Conservation (phyloP, 2,113 vertebrate genomes). For the Athene noctua region DNA sequence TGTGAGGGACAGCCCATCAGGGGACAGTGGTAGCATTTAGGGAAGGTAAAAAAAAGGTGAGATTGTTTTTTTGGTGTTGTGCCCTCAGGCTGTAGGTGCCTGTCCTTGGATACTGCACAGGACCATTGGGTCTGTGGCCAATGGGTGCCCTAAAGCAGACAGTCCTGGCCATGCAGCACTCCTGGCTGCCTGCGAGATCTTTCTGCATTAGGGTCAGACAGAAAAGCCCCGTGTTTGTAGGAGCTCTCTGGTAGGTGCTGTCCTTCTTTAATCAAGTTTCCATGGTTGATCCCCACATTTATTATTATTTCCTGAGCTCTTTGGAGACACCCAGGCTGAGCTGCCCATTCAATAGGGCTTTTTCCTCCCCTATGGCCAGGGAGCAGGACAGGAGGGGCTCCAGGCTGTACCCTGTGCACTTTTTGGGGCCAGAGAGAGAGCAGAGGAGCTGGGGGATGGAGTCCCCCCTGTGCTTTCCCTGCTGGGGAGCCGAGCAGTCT, state of each 20-base stretch:
- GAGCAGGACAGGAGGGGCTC: background rate
- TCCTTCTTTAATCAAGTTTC: background rate
- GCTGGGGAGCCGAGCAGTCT: background rate
- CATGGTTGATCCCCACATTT: background rate
- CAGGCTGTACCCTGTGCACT: fast-evolving
- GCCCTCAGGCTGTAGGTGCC: background rate
- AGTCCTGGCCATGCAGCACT: background rate
- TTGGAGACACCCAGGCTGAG: background rate
- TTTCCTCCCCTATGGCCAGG: background rate
- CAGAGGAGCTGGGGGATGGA: background rate
- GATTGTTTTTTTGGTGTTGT: fast-evolving
- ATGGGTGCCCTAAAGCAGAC: background rate
- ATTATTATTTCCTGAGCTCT: background rate
- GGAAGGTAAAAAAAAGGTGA: background rate
- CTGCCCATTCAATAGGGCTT: background rate
- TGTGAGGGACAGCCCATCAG: background rate
- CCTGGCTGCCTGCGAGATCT: background rate
- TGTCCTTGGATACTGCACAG: background rate
- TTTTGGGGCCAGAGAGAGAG: background rate
- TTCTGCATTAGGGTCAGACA: background rate
- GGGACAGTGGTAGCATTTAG: no score
- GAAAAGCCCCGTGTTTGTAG: fast-evolving
- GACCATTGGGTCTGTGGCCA: fast-evolving
- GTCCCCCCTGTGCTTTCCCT: background rate
- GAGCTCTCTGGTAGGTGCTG: background rate